A percentile compares a stretch with the other conserved stretches of the same genome.
These are phyloP conservation scores for Pollenia amentaria DNA, from an alignment of 2,888 invertebrate species.

Conservation along the genomic window DNA sequence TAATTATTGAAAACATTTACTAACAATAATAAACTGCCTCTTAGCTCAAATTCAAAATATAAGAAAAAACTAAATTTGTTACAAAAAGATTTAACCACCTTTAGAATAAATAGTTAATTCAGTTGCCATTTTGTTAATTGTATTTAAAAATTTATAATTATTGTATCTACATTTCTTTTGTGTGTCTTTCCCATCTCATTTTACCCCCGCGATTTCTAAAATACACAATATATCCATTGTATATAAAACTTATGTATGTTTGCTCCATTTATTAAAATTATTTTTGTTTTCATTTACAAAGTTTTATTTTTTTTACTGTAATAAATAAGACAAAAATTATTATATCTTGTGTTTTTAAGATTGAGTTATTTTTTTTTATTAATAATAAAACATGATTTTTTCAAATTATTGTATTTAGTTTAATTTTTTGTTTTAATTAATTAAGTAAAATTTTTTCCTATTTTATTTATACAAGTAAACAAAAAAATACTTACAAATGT, in stretches of 20 bases:
- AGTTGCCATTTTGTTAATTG: slow-evolving; percentile 65
- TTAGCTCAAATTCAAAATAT: slow-evolving; percentile 60
- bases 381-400: slow-evolving; percentile 21
- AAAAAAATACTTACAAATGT: slow-evolving; percentile 65
- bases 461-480: slow-evolving; percentile 4
- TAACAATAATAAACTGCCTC: slow-evolving; percentile 65
- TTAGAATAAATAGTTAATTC: slow-evolving; percentile 53
- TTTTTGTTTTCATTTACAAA: slow-evolving; percentile 25
- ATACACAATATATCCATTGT: slow-evolving; percentile 41
- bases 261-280: slow-evolving; percentile 41
- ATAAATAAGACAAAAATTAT: slow-evolving; percentile 27
- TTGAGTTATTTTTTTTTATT: neutral
- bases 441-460: slow-evolving; percentile 3
- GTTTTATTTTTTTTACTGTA: slow-evolving; percentile 8
- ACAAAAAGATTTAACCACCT: slow-evolving; percentile 55
- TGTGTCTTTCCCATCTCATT: slow-evolving; percentile 16
- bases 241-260: slow-evolving; percentile 49
- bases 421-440: slow-evolving; percentile 8
- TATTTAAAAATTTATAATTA: slow-evolving; percentile 49
- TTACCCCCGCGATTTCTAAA: neutral
- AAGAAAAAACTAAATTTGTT: slow-evolving; percentile 35
- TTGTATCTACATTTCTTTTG: slow-evolving; percentile 22
- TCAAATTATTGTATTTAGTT: slow-evolving; percentile 21
- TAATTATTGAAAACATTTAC: slow-evolving; percentile 32
- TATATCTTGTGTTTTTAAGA: neutral